phyloP scores from a whole-genome alignment of 2,113 vertebrate genomes.

The Cervus canadensis region DNA sequence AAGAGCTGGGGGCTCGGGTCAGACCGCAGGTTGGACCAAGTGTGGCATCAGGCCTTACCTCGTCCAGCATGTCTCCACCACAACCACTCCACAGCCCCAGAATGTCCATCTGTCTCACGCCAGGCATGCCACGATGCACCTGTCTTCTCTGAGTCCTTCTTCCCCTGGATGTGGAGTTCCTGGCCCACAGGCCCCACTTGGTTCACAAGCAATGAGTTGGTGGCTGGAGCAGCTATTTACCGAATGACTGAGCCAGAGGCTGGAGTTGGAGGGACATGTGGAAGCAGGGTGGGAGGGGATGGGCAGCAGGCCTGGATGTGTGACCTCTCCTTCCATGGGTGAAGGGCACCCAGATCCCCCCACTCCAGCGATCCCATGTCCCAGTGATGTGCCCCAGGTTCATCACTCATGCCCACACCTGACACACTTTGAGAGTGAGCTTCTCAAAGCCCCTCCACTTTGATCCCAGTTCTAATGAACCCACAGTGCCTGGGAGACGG shows the following conservation, averaged over 20 bases:
- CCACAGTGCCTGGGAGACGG: background rate
- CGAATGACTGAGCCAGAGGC: background rate
- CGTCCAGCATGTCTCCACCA: background rate
- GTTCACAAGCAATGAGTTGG: background rate
- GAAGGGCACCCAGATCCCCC: background rate
- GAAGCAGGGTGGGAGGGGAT: background rate
- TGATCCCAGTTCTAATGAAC: background rate
- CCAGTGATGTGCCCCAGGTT: background rate
- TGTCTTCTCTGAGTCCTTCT: background rate
- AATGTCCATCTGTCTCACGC: background rate
- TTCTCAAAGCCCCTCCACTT: background rate
- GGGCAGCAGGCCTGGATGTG: background rate
- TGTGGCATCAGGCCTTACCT: background rate
- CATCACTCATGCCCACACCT: background rate
- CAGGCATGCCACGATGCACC: rapidly evolving
- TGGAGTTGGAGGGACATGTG: background rate
- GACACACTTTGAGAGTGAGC: background rate
- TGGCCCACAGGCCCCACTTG: background rate
- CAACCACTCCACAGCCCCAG: background rate
- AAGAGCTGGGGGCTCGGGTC: background rate
- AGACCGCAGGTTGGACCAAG: background rate
- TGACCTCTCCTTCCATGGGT: background rate
- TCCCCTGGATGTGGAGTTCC: background rate
- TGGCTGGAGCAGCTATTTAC: background rate
- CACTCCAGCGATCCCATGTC: background rate